Percentiles rank a stretch among this genome's conserved stretches.
Evolutionary conservation across 1,140 invertebrate species (phyloP).

Genomic region (Oryzaephilus surinamensis): DNA sequence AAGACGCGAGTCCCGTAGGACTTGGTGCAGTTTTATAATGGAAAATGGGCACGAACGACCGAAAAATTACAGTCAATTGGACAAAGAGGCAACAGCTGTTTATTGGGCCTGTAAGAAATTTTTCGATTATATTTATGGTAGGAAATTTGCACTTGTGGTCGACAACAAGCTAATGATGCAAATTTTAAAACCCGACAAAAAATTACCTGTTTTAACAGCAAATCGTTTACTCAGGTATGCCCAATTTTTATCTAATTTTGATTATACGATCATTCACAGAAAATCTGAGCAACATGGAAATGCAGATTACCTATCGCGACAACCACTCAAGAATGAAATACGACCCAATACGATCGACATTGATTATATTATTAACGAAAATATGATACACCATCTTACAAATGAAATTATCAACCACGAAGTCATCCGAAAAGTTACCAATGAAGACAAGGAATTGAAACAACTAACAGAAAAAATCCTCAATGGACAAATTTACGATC

Average conservation of each 20-base stretch:
- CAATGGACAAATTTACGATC: background rate
- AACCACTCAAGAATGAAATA: background rate
- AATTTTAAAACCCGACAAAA: constrained; percentile 26
- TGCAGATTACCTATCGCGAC: constrained; percentile 6
- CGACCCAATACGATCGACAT: background rate
- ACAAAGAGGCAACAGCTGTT: constrained; percentile 19
- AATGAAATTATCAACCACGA: background rate
- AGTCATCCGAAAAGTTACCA: background rate
- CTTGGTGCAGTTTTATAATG: too few relatives aligned
- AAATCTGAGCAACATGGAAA: constrained; percentile 4
- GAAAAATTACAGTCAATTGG: constrained; percentile 19
- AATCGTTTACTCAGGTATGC: constrained; percentile 24
- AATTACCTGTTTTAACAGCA: constrained; percentile 24
- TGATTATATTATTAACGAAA: background rate
- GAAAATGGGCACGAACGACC: constrained; percentile 15
- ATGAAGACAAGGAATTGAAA: background rate
- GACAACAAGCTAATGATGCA: constrained; percentile 27
- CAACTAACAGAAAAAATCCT: constrained; percentile 12
- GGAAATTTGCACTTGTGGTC: constrained; percentile 25
- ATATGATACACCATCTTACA: constrained; percentile 1
- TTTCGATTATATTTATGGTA: constrained; percentile 21
- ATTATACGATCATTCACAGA: constrained; percentile 15
- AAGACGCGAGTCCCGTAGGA: constrained; percentile 2
- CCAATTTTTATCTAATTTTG: constrained; percentile 20
- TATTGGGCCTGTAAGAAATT: constrained; percentile 17